Evolutionary conservation across 2,888 invertebrate genomes (phyloP), one percentile per base, ranked within the genome.

Genomic region (Hesperia comma): DNA sequence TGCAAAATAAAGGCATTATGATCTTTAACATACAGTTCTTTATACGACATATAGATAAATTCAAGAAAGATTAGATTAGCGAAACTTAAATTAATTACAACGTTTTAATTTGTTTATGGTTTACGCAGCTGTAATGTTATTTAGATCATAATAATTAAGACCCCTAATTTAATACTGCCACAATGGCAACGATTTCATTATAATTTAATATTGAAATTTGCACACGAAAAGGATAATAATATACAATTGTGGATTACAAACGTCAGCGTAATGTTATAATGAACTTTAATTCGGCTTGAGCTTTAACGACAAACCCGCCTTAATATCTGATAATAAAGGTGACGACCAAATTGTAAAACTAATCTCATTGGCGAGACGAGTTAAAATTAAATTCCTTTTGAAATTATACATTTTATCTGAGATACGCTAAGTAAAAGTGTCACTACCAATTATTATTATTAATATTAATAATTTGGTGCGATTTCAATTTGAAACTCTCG

Each of bases 211-310:
- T 46, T 15, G 37, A 49, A 21, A 10, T 19, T 49, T 21, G 15
- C 49, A 3, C 10, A 19, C 12, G 19, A 49, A 49, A 49, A 49
- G 5, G 0, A 19, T 19, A 10, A 46, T 17, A 17, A 6, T 49
- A 21, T 51, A 70, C 70, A 70, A 73, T 75, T 73, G 70, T 67
- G 70, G 71, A 68, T 70, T 71, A 68, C 61, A 60, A 71, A 63
- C 67, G 64, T 66, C 55, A 55, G 64, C 49, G 62, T 66, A 68
- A 53, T 62, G 63, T 69, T 69, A 71, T 70, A 67, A 70, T 61
- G 68, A 68, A 67, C 26, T 72, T 74, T 73, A 74, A 74, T 73
- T 73, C 68, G 68, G 68, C 69, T 72, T 71, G 69, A 69, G 67
- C 61, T 57, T 49, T 41, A 53, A 68, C 60, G 56, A 66, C 70